These are phyloP conservation scores for Tryphoninae sp. DNA, from an alignment of 2,888 invertebrate species.

Conservation along the genomic window DNA sequence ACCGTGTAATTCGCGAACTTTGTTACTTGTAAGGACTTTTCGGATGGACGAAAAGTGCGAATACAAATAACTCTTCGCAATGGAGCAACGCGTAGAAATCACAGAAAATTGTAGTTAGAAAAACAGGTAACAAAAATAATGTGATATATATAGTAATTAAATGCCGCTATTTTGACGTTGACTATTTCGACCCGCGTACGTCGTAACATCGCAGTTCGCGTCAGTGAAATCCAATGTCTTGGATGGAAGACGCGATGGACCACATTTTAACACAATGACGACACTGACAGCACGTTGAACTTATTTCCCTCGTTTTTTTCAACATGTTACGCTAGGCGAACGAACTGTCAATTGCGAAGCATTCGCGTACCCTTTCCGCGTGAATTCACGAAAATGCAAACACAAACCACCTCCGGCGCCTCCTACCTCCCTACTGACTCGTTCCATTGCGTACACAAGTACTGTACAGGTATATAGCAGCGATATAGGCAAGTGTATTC, in stretches of 20 bases:
- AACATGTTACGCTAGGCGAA: constrained; percentile 21
- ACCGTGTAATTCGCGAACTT: too few species aligned
- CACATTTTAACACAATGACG: constrained; percentile 8
- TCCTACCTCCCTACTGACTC: constrained; percentile 29
- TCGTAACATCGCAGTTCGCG: constrained; percentile 10
- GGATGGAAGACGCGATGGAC: constrained; percentile 50
- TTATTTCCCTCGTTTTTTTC: neutral
- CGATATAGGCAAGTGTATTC: neutral
- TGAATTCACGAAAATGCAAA: neutral
- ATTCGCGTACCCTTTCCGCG: constrained; percentile 10
- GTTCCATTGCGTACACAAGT: neutral
- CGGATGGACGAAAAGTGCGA: neutral
- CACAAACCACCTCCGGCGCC: constrained; percentile 28
- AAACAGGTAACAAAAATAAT: neutral
- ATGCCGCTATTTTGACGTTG: constrained; percentile 28
- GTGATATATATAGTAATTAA: constrained; percentile 10
- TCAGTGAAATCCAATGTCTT: constrained; percentile 18
- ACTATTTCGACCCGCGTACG: neutral
- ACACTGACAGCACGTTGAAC: neutral
- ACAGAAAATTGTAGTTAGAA: constrained; percentile 30
- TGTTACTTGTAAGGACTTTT: too few species aligned
- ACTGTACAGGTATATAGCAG: neutral
- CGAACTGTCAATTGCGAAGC: constrained; percentile 41
- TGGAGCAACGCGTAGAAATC: constrained; percentile 23
- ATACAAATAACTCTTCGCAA: neutral